Conservation (phyloP, 2,888 invertebrate species). For the Papilio elwesi region DNA sequence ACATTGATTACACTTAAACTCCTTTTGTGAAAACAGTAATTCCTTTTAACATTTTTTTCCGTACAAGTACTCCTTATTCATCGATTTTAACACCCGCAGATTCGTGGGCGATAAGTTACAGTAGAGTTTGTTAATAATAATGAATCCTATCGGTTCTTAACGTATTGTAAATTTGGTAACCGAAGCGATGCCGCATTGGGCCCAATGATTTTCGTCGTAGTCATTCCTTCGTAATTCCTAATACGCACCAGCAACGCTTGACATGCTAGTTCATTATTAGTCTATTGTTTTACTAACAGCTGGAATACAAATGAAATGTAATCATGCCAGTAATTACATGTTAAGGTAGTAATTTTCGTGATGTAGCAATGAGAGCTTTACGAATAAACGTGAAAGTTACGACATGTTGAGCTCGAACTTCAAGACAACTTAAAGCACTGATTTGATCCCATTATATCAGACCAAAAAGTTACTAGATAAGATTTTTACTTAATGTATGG, state of each 20-base stretch:
- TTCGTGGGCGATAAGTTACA: constrained; percentile 14
- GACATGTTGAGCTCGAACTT: no score
- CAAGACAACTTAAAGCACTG: no score
- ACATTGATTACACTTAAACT: no score
- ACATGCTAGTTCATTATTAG: not conserved
- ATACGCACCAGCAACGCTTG: not conserved
- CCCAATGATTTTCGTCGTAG: not conserved
- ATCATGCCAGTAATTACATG: not conserved
- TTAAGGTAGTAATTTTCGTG: not conserved
- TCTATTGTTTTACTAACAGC: no score
- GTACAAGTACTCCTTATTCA: constrained; percentile 20
- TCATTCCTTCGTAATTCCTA: not conserved
- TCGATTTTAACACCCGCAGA: constrained; percentile 20
- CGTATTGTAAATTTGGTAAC: not conserved
- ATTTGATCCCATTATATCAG: no score
- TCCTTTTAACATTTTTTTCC: no score
- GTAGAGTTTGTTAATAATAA: not conserved
- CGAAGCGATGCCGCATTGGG: not conserved
- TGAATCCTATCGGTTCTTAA: not conserved
- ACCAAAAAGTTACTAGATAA: no score
- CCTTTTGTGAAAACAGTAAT: no score
- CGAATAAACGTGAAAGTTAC: not conserved
- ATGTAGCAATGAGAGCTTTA: not conserved
- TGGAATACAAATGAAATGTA: no score
- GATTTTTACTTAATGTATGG: no score